phyloP scores from a whole-genome alignment of 2,797 vertebrate genomes.

The Girardinus metallicus region DNA sequence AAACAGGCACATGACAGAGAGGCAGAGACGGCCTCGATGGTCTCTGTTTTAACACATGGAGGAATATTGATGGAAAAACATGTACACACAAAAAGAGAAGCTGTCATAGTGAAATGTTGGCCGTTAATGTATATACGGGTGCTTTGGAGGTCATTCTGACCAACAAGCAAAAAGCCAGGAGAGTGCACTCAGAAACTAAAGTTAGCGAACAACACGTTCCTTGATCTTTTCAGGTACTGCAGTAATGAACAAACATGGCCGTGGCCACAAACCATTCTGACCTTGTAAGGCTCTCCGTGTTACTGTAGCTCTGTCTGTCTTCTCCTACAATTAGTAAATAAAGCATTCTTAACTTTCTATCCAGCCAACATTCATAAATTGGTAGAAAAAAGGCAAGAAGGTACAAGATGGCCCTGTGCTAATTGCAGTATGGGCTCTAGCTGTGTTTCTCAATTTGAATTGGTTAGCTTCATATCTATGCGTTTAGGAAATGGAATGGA shows the following conservation, averaged over 20 bases:
- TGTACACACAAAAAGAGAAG: slow-evolving; percentile 63
- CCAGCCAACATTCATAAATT: background rate
- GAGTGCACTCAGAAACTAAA: slow-evolving; percentile 60
- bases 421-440: background rate
- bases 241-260: slow-evolving; percentile 48
- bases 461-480: background rate
- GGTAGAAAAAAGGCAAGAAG: background rate
- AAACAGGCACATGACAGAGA: slow-evolving; percentile 47
- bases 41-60: slow-evolving; percentile 58
- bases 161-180: slow-evolving; percentile 41
- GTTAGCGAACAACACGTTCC: slow-evolving; percentile 48
- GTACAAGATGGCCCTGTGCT: background rate
- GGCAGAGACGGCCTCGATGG: slow-evolving; percentile 50
- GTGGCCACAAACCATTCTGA: slow-evolving; percentile 39
- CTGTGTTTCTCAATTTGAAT: background rate
- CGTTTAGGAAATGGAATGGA: background rate
- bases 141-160: slow-evolving; percentile 55
- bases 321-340: slow-evolving; percentile 36
- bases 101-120: slow-evolving; percentile 44
- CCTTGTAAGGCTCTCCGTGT: slow-evolving; percentile 52
- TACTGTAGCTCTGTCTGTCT: slow-evolving; percentile 34
- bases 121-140: slow-evolving; percentile 61
- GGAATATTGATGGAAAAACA: slow-evolving; percentile 64
- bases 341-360: slow-evolving; percentile 9
- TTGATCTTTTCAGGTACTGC: slow-evolving; percentile 54